Evolutionary conservation across 2,113 vertebrate species (phyloP).

Genomic region (Eonycteris spelaea): DNA sequence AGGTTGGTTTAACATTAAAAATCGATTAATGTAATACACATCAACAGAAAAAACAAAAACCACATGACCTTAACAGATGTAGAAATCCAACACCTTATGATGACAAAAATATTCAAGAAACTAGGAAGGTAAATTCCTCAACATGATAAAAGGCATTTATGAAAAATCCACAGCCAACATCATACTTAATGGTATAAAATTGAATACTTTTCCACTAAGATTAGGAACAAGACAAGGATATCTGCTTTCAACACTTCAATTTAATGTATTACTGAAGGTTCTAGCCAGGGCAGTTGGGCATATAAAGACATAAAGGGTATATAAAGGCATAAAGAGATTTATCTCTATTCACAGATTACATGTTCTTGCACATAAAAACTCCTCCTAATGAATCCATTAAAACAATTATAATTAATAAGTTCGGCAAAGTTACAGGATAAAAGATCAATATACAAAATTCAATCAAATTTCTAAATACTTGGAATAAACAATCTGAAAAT

Average conservation of each 20-base stretch:
- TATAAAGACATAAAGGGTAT: not conserved
- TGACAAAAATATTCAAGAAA: not conserved
- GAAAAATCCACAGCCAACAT: not conserved
- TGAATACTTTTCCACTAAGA: not conserved
- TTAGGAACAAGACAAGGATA: not conserved
- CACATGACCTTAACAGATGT: not conserved
- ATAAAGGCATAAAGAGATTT: not conserved
- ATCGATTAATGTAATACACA: not conserved
- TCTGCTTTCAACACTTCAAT: not conserved
- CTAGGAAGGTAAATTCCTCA: not conserved
- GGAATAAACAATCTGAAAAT: not conserved
- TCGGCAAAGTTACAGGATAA: not conserved
- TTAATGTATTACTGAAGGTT: not conserved
- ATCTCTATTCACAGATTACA: not conserved
- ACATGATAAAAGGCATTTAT: not conserved
- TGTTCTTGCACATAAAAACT: not conserved
- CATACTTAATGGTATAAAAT: not conserved
- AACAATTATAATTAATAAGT: not conserved
- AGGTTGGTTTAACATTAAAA: not conserved
- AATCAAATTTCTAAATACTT: not conserved
- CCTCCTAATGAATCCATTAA: not conserved
- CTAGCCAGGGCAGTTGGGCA: not conserved
- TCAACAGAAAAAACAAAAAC: not conserved
- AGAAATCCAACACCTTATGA: not conserved
- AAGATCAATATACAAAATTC: not conserved